A percentile compares a stretch with the other conserved stretches of the same genome.
Evolutionary conservation across 2,888 invertebrate genomes (phyloP).

Genomic region (Eilema caniola): DNA sequence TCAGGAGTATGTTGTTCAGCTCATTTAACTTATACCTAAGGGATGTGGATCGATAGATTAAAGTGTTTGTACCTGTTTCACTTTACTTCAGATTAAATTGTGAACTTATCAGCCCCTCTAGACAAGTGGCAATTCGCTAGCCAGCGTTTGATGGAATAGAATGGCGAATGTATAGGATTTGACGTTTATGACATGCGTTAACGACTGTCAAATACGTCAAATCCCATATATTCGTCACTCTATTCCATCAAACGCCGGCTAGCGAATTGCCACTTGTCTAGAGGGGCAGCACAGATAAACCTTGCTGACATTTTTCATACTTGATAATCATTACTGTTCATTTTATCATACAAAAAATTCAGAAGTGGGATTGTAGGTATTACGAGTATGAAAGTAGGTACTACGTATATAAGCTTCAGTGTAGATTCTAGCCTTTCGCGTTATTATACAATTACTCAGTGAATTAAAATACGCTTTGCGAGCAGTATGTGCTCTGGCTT

Average conservation of each 20-base stretch:
- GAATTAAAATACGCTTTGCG: constrained; percentile 34
- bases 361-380: neutral
- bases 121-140: too few relatives aligned
- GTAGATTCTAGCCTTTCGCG: neutral
- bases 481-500: constrained; percentile 27
- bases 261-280: too few relatives aligned
- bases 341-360: neutral
- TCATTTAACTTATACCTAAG: neutral
- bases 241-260: too few relatives aligned
- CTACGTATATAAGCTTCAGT: neutral
- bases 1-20: too few relatives aligned
- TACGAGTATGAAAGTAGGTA: neutral
- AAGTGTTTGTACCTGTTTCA: neutral
- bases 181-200: too few relatives aligned
- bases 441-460: constrained; percentile 21
- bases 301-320: neutral
- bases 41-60: neutral
- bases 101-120: too few relatives aligned
- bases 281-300: too few relatives aligned
- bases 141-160: too few relatives aligned
- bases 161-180: too few relatives aligned
- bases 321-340: neutral
- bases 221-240: too few relatives aligned
- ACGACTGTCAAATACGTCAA: too few relatives aligned
- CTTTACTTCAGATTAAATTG: neutral